Evolutionary conservation across 1,140 invertebrate genomes (phyloP), one percentile per base, ranked within the genome.

Genomic region (Polypedilum pembai): DNA sequence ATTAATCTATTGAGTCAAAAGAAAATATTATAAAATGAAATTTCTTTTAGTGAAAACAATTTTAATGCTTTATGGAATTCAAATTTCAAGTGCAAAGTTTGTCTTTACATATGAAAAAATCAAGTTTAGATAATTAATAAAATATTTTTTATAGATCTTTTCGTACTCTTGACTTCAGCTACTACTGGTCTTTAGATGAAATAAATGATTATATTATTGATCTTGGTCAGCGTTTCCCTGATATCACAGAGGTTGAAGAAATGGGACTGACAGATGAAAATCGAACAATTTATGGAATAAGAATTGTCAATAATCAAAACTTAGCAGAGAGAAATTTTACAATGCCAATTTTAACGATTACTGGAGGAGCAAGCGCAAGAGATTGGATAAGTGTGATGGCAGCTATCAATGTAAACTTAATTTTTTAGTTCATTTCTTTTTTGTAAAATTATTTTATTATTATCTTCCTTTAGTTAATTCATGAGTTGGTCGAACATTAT

Each of bases 401-500:
- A 12, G 45, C 45, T 10, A 56, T 56, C 3, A 56, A 56, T 56
- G 45, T 56, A 56, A 56, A 15, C 5, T 33, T 33, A 56, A n/a
- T n/a, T n/a, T 15, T 15, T 15, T 56, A 15, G n/a, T n/a, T n/a
- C 12, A 45, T 45, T 45, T 10, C 4, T n/a, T 56, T 56, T 56
- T 56, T 56, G 3, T 12, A n/a, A 56, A 56, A 56, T 56, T 4
- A n/a, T 56, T 12, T n/a, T 1, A n/a, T 56, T 56, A 3, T 45
- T n/a, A 1, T 56, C 12, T 56, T 12, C 15, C n/a, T 12, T 15
- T 12, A 56, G 45, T 15, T 56, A 10, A 69, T 69, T 18, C 65
- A 69, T 18, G 65, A 69, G 20, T 20, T 69, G 5, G 65, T 69
- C 10, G 65, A 69, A 20, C 65, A 69, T 21, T 69, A 69, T 20